Evolutionary conservation across 1,140 invertebrate genomes (phyloP).

Genomic region (Drosophila subpulchrella): DNA sequence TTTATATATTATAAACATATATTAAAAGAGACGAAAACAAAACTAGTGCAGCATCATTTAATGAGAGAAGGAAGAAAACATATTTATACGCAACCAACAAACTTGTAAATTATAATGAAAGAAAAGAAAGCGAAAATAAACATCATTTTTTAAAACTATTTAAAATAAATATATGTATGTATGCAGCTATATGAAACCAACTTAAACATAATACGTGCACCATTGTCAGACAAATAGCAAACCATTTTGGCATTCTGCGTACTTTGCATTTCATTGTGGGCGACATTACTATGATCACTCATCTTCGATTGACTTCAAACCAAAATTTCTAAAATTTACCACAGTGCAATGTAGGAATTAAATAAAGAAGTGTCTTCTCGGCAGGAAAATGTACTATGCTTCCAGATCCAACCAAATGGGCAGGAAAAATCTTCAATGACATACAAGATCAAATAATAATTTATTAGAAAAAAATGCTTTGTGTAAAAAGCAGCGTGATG

Average conservation of each 20-base stretch:
- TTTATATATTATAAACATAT: slow-evolving; percentile 60
- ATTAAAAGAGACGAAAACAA: slow-evolving; percentile 44
- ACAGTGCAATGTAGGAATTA: too few species aligned
- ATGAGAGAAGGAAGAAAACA: slow-evolving; percentile 58
- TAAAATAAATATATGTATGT: slow-evolving; percentile 42
- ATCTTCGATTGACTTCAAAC: too few species aligned
- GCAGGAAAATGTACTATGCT: too few species aligned
- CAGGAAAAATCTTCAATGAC: too few species aligned
- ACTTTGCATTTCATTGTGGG: not conserved
- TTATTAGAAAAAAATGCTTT: not conserved
- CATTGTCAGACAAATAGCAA: slow-evolving; percentile 29
- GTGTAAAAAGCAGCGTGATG: not conserved
- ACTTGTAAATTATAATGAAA: slow-evolving; percentile 74
- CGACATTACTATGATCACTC: not conserved
- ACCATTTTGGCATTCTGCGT: not conserved
- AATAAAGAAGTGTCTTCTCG: too few species aligned
- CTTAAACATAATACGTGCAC: slow-evolving; percentile 38
- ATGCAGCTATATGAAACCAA: slow-evolving; percentile 41
- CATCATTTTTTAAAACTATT: slow-evolving; percentile 63
- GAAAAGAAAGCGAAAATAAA: slow-evolving; percentile 63
- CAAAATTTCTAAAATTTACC: too few species aligned
- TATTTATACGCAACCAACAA: slow-evolving; percentile 72
- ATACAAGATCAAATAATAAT: too few species aligned
- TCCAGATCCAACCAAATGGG: too few species aligned
- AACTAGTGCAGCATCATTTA: slow-evolving; percentile 74